Base-by-base conservation (phyloP, 2,888 invertebrate species). In the Hedya salicella region DNA sequence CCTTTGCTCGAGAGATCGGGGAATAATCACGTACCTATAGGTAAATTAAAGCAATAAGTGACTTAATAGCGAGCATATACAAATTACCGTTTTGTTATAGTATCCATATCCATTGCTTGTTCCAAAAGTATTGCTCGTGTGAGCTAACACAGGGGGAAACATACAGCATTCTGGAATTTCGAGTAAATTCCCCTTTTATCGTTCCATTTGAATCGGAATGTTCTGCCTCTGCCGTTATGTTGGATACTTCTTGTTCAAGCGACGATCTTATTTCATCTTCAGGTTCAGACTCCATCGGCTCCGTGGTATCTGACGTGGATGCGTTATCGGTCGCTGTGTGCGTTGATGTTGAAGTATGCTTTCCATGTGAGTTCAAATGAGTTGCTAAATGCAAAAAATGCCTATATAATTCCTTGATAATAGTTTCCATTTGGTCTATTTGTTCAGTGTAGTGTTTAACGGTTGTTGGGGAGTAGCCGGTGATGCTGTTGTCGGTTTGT, bases 81-180 rank as follows among this genome's bases (percentile, higher is more conserved):
- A 25, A 4, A 25, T 25, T 80, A 86, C 87, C 86, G 83, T 76
- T 62, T 82, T 80, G 32, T 62, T 54, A 48, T 70, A 69, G 57
- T 68, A 53, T 52, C 53, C 52, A 39, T 48, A 32, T 52, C 53
- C 52, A 39, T 48, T 25, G 42, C 36, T 56, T 3, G 69, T 56
- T 67, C 81, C 81, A 14, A 78, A 73, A 62, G 75, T 75, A 68
- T 80, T 83, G 1, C 85, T 86, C 1, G 86, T 86, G 68, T 87
- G 85, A 1, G 88, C 86, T 0, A 86, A 85, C 62, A 82, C 82
- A 67, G 86, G 78, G 39, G 86, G 79, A n/a, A n/a, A 85, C 81
- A 25, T 78, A 76, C 36, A 75, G 40, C 0, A 67, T 65, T 21
- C 72, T 79, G 11, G 78, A 68, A 52, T 72, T 75, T 67, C 36